Evolutionary conservation across 2,888 invertebrate species (phyloP), one percentile per base, ranked within the genome.

Genomic region (Hirudinaria manillensis): DNA sequence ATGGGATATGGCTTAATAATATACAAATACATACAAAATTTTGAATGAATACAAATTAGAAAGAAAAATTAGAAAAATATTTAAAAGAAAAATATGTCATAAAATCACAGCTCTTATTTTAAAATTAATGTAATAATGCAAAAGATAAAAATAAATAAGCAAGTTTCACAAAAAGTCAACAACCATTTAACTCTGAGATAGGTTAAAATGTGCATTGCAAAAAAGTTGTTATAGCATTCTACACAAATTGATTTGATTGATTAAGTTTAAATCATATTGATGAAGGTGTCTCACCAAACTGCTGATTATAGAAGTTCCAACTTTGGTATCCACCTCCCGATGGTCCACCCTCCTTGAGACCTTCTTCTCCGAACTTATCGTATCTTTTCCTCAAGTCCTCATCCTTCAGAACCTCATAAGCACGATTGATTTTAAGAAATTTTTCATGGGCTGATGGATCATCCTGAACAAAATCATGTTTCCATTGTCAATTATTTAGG

Each of bases 391-490:
- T 87, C 77, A 90, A 88, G 76, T 91, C 90, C 66, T 91, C 90
- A 86, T 93, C 93, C 85, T 68, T 68, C 36, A 68, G 36, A 68
- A 91, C 90, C 85, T 94, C 93, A 86, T 94, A 94, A 0, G 93
- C 93, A 82, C 90, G 89, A 71, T 91, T 92, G 70, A 93, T 88
- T 86, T 89, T 89, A 36, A 93, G 85, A 84, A 94, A 94, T 79
- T 89, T 90, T 67, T 89, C 89, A 83, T 92, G 91, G 13, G 91
- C 90, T 73, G 90, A 87, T 75, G 89, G 88, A 84, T 91, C 89
- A 83, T 90, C 90, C 92, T 93, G 56, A 36, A 72, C 10, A 10
- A 4, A 29, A 66, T 24, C 45, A 70, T 24, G 19, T 51, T 45
- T 68, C 10, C 16, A 6, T 45, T 45, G 10, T 36, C 4, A 36